phyloP scores from a whole-genome alignment of 2,113 vertebrate genomes.

The Tinamus guttatus region DNA sequence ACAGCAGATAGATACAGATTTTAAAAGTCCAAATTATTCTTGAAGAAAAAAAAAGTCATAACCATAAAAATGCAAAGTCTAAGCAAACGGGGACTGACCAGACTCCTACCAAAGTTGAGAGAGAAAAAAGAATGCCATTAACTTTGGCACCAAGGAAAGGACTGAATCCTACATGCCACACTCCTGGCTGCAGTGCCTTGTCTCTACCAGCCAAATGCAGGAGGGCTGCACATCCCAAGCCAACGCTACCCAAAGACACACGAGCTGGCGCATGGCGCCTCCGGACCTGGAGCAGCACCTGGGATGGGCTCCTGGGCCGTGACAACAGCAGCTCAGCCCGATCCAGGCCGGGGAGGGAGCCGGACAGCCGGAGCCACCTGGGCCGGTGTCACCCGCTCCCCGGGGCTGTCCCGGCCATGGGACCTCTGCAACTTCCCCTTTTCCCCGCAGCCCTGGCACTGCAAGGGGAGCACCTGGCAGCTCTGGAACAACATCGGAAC shows the following conservation, averaged over 20 bases:
- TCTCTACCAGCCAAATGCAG: neutral
- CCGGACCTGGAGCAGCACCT: accelerated
- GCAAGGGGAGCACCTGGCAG: accelerated
- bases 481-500: neutral
- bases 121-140: neutral
- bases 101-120: neutral
- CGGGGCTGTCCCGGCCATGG: neutral
- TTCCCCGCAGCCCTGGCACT: neutral
- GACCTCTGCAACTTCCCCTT: too few relatives aligned
- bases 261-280: neutral
- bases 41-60: neutral
- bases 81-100: neutral
- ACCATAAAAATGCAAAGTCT: neutral
- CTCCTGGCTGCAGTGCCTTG: neutral
- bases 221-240: neutral
- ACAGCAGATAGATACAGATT: neutral
- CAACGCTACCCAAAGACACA: accelerated
- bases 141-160: neutral
- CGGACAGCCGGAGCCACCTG: accelerated
- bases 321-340: neutral
- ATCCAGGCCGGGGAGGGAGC: accelerated
- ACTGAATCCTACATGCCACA: neutral
- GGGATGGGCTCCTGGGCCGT: accelerated
- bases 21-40: neutral
- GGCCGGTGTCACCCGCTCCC: neutral